These are phyloP conservation scores for Addax nasomaculatus DNA, from an alignment of 2,113 vertebrate species.

Conservation along the genomic window DNA sequence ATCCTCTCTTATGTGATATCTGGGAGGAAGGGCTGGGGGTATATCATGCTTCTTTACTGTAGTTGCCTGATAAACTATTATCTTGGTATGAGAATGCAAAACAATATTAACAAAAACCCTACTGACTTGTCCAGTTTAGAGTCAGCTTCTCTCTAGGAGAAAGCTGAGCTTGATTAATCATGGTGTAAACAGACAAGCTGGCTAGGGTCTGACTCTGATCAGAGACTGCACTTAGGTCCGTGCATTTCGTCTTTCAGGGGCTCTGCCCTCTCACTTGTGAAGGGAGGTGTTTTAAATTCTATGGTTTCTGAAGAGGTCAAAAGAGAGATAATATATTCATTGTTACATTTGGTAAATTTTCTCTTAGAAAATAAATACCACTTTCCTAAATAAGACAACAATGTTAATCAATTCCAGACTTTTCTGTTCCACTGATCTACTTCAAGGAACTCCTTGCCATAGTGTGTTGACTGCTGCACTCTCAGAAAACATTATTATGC, in stretches of 20 bases:
- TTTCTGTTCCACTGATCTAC: neutral
- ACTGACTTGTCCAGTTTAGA: neutral
- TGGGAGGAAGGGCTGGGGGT: neutral
- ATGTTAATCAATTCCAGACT: neutral
- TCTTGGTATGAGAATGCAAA: neutral
- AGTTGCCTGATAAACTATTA: neutral
- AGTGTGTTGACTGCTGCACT: neutral
- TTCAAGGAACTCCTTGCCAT: neutral
- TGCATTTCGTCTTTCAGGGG: neutral
- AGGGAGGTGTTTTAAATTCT: neutral
- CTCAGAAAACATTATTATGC: neutral
- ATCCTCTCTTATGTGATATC: neutral
- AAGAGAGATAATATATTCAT: neutral
- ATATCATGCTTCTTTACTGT: neutral
- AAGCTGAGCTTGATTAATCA: neutral
- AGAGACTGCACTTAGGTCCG: neutral
- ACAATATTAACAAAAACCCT: neutral
- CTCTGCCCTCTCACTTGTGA: neutral
- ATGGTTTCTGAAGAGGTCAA: constrained; percentile 17
- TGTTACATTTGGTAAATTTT: neutral
- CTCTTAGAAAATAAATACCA: neutral
- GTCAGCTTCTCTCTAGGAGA: neutral
- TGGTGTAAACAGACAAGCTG: neutral
- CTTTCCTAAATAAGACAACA: constrained; percentile 28
- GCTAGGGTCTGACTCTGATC: neutral